Evolutionary conservation across 2,888 invertebrate species (phyloP).

Genomic region (Shargacucullia verbasci): DNA sequence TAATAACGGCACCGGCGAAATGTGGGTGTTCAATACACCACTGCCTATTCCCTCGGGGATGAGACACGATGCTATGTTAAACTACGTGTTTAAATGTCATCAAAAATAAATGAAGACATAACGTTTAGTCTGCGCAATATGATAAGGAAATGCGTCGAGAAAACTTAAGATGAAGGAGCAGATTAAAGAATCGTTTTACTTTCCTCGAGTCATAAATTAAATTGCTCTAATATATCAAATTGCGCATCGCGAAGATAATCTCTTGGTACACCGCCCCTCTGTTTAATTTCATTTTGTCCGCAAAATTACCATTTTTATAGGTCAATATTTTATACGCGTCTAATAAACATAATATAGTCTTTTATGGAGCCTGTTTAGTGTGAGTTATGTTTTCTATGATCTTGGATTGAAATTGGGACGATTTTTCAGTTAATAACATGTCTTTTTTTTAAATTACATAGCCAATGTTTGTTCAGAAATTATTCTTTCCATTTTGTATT

Average conservation of each 20-base stretch:
- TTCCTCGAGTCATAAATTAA: conserved; percentile 48
- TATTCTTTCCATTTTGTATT: too few relatives aligned
- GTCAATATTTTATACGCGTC: conserved; percentile 51
- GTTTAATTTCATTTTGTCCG: conserved; percentile 57
- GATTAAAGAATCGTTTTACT: conserved; percentile 36
- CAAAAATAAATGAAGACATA: too few relatives aligned
- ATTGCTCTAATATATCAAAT: conserved; percentile 54
- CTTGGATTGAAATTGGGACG: neutral
- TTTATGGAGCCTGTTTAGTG: conserved; percentile 22
- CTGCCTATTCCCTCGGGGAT: too few relatives aligned
- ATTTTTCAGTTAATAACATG: too few relatives aligned
- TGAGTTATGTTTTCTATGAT: conserved; percentile 15
- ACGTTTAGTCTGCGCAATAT: too few relatives aligned
- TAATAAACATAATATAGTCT: conserved; percentile 51
- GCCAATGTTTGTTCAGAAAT: too few relatives aligned
- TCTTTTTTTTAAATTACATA: too few relatives aligned
- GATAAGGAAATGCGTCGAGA: conserved; percentile 13
- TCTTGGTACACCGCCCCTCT: conserved; percentile 37
- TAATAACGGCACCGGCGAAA: too few relatives aligned
- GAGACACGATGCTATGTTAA: too few relatives aligned
- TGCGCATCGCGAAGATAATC: conserved; percentile 52
- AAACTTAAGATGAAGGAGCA: conserved; percentile 40
- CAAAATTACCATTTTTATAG: conserved; percentile 59
- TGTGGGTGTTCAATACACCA: too few relatives aligned
- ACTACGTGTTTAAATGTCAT: too few relatives aligned